These are phyloP conservation scores for Lepus americanus DNA, from an alignment of 2,113 vertebrate genomes.

Conservation along the genomic window DNA sequence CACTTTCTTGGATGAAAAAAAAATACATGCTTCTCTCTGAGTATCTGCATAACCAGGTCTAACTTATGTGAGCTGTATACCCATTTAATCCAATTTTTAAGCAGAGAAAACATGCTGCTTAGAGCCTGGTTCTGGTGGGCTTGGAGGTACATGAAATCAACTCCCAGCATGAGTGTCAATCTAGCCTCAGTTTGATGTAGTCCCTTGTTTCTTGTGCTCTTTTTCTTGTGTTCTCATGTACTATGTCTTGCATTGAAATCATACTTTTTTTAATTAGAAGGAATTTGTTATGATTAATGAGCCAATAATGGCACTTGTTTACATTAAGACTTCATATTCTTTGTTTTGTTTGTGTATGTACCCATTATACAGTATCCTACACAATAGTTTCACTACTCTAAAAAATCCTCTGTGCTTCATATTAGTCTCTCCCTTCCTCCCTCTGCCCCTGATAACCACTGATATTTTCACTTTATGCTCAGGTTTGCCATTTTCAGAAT, in stretches of 20 bases:
- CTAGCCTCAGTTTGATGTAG: not conserved
- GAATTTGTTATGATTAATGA: slow-evolving; percentile 11
- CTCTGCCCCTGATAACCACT: not conserved
- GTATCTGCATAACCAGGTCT: not conserved
- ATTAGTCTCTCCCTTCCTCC: not conserved
- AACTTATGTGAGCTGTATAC: not conserved
- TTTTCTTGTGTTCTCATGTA: not conserved
- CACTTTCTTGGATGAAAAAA: slow-evolving; percentile 66
- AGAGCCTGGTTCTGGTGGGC: not conserved
- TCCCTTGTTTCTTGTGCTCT: not conserved
- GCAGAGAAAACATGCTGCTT: not conserved
- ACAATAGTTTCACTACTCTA: not conserved
- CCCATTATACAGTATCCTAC: not conserved
- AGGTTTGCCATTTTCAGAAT: slow-evolving; percentile 14
- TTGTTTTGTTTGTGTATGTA: not conserved
- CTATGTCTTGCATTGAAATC: not conserved
- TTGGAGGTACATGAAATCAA: not conserved
- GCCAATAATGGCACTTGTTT: not conserved
- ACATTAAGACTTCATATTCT: not conserved
- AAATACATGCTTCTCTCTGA: not conserved
- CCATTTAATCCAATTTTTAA: not conserved
- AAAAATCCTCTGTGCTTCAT: not conserved
- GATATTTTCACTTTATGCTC: not conserved
- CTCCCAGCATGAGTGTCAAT: not conserved
- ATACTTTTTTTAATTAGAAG: not conserved